A percentile compares a stretch with the other conserved stretches of the same genome.
Evolutionary conservation across 1,140 invertebrate genomes (phyloP).

Genomic region (Trichogramma pretiosum): DNA sequence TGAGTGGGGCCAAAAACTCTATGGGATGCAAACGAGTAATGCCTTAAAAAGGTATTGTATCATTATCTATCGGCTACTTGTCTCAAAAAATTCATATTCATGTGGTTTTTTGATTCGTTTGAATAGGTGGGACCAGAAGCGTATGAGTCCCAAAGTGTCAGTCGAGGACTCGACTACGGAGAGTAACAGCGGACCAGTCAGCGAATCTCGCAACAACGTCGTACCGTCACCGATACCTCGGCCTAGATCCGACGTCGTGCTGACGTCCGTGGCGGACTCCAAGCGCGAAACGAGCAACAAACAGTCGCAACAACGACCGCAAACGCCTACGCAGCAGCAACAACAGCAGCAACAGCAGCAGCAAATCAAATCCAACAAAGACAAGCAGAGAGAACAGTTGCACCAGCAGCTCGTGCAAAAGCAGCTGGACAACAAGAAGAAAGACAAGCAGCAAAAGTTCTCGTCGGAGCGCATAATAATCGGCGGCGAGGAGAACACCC

Average conservation of each 20-base stretch:
- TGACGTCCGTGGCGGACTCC: no score
- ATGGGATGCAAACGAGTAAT: constrained; percentile 51
- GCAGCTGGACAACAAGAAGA: constrained; percentile 38
- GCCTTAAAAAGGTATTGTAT: constrained; percentile 34
- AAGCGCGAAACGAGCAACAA: no score
- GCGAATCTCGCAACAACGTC: neutral
- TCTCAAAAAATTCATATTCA: neutral
- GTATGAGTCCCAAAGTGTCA: constrained; percentile 31
- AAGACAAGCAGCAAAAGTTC: constrained; percentile 32
- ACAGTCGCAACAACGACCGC: no score
- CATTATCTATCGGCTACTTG: neutral
- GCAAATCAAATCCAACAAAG: neutral
- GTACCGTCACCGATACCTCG: constrained; percentile 3
- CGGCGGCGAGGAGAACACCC: constrained; percentile 62
- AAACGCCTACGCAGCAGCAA: neutral
- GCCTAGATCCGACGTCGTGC: no score
- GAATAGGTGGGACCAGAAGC: constrained; percentile 36
- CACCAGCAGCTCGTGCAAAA: constrained; percentile 32
- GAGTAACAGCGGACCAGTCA: neutral
- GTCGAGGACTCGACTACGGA: constrained; percentile 30
- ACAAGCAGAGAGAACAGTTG: constrained; percentile 3
- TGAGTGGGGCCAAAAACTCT: constrained; percentile 77
- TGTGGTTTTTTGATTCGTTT: neutral
- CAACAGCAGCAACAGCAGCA: neutral
- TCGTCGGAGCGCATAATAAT: constrained; percentile 67